These are phyloP conservation scores for Tychaedon coryphoeus DNA, from an alignment of 2,113 vertebrate species.

Conservation along the genomic window DNA sequence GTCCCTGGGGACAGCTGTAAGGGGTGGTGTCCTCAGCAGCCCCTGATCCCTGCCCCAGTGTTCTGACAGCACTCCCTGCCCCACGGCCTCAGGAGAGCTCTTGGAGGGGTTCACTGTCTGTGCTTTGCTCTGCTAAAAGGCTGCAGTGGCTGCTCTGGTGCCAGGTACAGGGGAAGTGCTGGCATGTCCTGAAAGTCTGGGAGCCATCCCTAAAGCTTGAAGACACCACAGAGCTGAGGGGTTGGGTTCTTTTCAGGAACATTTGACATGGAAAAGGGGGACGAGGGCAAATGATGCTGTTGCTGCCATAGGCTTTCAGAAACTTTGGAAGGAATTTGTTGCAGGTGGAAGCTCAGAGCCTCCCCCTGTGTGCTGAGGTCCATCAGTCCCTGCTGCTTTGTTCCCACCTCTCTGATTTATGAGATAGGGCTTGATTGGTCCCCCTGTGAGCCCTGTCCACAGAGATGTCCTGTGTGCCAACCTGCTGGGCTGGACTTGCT, in stretches of 20 bases:
- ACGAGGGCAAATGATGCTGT: background rate
- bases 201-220: background rate
- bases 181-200: background rate
- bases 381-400: background rate
- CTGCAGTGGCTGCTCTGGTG: background rate
- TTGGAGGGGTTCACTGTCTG: background rate
- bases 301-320: background rate
- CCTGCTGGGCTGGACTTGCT: background rate
- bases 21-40: background rate
- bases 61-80: accelerated
- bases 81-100: background rate
- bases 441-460: accelerated
- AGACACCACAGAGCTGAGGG: accelerated
- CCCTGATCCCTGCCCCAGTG: background rate
- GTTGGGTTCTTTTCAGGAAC: background rate
- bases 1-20: no score
- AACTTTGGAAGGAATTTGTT: background rate
- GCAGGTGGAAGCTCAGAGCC: background rate
- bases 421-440: accelerated
- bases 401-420: accelerated
- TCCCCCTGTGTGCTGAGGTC: background rate
- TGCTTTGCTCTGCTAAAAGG: background rate
- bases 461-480: accelerated
- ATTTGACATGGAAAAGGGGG: background rate
- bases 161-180: background rate